phyloP scores from a whole-genome alignment of 30 jellyfish, hydroid and myxozoan species.

The Aurelia sp. region DNA sequence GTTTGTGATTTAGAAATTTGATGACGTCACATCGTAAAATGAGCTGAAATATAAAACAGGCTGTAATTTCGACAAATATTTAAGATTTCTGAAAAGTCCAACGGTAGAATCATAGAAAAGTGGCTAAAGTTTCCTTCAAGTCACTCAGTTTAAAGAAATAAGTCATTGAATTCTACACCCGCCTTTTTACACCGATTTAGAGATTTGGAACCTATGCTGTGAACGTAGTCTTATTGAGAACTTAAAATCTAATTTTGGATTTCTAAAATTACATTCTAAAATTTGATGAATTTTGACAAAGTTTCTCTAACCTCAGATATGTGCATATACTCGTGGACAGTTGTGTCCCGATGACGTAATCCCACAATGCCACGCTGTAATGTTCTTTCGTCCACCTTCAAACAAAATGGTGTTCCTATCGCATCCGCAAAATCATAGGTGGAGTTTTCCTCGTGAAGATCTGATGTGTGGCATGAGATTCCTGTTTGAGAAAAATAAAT shows the following conservation, averaged over 20 bases:
- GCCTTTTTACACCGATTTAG: no score
- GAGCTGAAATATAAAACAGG: no score
- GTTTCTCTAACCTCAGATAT: conserved; percentile 65
- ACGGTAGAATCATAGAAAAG: no score
- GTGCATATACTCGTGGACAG: conserved; percentile 66
- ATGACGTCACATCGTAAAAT: no score
- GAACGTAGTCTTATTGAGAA: not conserved
- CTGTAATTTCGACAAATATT: no score
- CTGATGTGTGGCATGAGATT: conserved; percentile 38
- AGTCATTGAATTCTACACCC: no score
- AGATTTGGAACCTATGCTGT: no score
- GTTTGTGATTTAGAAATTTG: no score
- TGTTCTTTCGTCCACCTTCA: conserved; percentile 48
- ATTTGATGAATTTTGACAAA: conserved; percentile 26
- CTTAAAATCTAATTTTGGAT: not conserved
- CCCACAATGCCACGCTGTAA: conserved; percentile 65
- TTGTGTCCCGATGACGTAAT: conserved; percentile 67
- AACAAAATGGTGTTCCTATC: conserved; percentile 63
- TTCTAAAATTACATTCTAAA: not conserved
- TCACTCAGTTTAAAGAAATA: no score
- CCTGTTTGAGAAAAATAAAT: conserved; percentile 28
- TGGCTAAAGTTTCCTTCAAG: no score
- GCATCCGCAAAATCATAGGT: conserved; percentile 55
- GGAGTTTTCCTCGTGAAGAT: not conserved
- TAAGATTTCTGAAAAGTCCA: no score